Conservation (phyloP, 1,140 invertebrate genomes). For the Drosophila bipectinata region DNA sequence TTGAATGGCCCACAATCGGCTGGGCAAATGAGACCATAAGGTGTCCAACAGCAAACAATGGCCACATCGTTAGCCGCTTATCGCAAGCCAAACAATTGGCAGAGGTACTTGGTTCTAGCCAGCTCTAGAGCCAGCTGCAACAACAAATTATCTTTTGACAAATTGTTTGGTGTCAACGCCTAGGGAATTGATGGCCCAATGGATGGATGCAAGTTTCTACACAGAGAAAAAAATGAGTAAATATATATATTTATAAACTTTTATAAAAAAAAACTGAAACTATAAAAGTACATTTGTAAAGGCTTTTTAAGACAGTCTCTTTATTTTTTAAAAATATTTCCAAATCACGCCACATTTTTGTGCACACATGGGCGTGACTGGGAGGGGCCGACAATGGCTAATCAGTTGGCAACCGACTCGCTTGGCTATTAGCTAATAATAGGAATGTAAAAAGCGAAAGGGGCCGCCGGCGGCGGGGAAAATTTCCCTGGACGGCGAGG, state of each 20-base stretch:
- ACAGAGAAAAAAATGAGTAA: not conserved
- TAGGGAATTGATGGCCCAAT: conserved; percentile 34
- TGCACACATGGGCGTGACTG: conserved; percentile 7
- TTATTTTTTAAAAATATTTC: not conserved
- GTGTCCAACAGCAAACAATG: conserved; percentile 53
- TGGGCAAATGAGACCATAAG: conserved; percentile 16
- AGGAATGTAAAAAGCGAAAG: conserved; percentile 17
- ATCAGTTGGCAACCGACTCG: conserved; percentile 46
- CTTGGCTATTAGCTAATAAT: conserved; percentile 62
- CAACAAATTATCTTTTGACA: conserved; percentile 70
- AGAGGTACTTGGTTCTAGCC: conserved; percentile 1
- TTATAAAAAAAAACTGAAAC: not conserved
- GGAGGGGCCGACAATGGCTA: conserved; percentile 32
- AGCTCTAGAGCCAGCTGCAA: conserved; percentile 31
- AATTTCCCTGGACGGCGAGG: conserved; percentile 56
- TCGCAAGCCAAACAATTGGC: conserved; percentile 28
- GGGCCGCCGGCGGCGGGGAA: not conserved
- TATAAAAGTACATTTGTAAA: not conserved
- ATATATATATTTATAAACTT: not conserved
- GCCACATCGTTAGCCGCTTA: conserved; percentile 70
- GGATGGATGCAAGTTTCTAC: conserved; percentile 5
- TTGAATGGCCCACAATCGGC: conserved; percentile 62
- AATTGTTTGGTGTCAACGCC: conserved; percentile 65
- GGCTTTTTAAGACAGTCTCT: too few species aligned
- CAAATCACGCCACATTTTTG: not conserved